Conservation (phyloP, 2,113 vertebrate genomes). For the Ptilonorhynchus violaceus region DNA sequence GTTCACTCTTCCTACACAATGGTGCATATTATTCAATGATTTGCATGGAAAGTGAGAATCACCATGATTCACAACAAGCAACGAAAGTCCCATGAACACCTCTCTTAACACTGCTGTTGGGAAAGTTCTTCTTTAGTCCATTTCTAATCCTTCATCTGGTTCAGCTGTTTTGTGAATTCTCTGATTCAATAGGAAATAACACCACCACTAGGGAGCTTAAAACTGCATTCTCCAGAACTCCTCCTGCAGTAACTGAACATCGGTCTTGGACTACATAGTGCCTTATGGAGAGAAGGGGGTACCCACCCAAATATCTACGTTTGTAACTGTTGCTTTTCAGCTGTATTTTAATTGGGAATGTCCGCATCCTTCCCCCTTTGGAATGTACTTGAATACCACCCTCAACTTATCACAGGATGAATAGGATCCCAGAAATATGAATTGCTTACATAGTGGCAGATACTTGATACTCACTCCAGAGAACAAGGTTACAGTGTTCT, state of each 20-base stretch:
- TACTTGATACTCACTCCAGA: conserved; percentile 14
- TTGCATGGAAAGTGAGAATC: background rate
- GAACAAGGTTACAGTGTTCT: conserved; percentile 39
- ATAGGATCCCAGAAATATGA: conserved; percentile 8
- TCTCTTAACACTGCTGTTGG: background rate
- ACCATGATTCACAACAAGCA: background rate
- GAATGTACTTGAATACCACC: background rate
- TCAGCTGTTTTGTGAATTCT: background rate
- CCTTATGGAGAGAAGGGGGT: background rate
- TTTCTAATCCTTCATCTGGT: background rate
- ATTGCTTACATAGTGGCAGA: background rate
- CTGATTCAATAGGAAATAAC: background rate
- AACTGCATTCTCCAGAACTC: background rate
- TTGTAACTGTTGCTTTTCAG: background rate
- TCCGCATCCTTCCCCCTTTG: background rate
- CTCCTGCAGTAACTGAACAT: background rate
- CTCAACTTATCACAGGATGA: background rate
- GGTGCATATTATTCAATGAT: background rate
- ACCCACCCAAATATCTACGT: background rate
- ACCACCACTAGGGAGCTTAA: background rate
- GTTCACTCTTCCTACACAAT: background rate
- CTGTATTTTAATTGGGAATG: background rate
- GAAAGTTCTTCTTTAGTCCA: background rate
- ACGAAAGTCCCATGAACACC: background rate
- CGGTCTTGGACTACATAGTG: accelerated